Conservation (phyloP, 2,113 vertebrate species). For the Actinemys pallida region DNA sequence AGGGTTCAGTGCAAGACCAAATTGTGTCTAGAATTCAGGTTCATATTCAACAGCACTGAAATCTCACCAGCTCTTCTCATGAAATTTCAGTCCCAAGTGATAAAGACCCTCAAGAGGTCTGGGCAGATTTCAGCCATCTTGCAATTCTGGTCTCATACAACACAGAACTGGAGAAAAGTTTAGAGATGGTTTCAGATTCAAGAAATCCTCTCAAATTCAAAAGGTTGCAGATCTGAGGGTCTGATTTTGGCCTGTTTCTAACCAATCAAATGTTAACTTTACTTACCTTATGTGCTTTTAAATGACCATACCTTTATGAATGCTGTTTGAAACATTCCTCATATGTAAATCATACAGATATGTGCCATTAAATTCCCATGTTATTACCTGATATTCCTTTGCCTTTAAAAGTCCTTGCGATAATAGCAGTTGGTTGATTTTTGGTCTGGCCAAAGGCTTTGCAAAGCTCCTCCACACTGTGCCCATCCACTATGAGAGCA, state of each 20-base stretch:
- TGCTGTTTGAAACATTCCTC: not conserved
- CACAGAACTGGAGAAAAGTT: not conserved
- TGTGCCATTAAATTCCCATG: not conserved
- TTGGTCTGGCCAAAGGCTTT: constrained; percentile 93
- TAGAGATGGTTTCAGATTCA: not conserved
- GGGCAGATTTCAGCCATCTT: not conserved
- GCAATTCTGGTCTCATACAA: not conserved
- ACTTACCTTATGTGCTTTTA: not conserved
- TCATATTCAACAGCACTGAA: too few relatives aligned
- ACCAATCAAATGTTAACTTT: not conserved
- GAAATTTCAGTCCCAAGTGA: not conserved
- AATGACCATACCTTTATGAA: not conserved
- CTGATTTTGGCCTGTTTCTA: not conserved
- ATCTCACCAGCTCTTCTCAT: too few relatives aligned
- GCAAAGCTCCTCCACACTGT: constrained; percentile 97
- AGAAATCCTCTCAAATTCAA: not conserved
- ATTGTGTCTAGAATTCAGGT: not conserved
- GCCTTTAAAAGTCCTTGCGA: constrained; percentile 96
- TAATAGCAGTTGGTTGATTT: constrained; percentile 93
- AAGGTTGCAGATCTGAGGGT: not conserved
- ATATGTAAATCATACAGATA: not conserved
- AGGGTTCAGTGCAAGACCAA: not conserved
- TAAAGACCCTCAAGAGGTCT: not conserved
- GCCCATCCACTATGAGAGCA: constrained; percentile 92
- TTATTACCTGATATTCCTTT: constrained; percentile 92